Conservation (phyloP, 2,113 vertebrate species). For the Hymenochirus boettgeri region DNA sequence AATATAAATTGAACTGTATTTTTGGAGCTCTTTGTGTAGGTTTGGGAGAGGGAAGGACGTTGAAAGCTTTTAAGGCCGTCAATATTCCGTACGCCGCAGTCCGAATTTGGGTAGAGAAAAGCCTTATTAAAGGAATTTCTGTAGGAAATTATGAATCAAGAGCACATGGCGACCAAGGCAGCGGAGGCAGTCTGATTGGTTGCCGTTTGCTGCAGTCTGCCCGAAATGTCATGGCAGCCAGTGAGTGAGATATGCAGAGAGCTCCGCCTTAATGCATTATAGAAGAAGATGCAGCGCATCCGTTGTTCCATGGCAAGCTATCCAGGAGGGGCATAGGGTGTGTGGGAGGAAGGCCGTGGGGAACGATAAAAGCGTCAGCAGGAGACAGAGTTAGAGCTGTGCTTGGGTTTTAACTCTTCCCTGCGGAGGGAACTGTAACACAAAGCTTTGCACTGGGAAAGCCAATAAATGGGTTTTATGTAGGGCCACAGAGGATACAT, state of each 20-base stretch:
- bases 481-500: too few species aligned
- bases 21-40: too few species aligned
- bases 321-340: slow-evolving; percentile 20
- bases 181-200: slow-evolving; percentile 73
- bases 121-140: slow-evolving; percentile 43
- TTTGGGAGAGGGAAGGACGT: too few species aligned
- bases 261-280: slow-evolving; percentile 43
- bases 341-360: slow-evolving; percentile 29
- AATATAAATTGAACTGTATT: too few species aligned
- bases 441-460: too few species aligned
- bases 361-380: background rate
- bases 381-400: background rate
- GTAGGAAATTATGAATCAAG: slow-evolving; percentile 45
- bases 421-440: too few species aligned
- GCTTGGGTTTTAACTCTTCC: too few species aligned
- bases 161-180: slow-evolving; percentile 41
- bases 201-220: slow-evolving; percentile 92
- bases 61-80: slow-evolving; percentile 26
- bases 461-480: too few species aligned
- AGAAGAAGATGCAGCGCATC: slow-evolving; percentile 40
- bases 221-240: slow-evolving; percentile 47
- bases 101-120: background rate
- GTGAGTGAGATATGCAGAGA: slow-evolving; percentile 53
- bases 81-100: slow-evolving; percentile 12
- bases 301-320: slow-evolving; percentile 53